phyloP scores from a whole-genome alignment of 2,113 vertebrate genomes.

The Ploceus nigricollis region DNA sequence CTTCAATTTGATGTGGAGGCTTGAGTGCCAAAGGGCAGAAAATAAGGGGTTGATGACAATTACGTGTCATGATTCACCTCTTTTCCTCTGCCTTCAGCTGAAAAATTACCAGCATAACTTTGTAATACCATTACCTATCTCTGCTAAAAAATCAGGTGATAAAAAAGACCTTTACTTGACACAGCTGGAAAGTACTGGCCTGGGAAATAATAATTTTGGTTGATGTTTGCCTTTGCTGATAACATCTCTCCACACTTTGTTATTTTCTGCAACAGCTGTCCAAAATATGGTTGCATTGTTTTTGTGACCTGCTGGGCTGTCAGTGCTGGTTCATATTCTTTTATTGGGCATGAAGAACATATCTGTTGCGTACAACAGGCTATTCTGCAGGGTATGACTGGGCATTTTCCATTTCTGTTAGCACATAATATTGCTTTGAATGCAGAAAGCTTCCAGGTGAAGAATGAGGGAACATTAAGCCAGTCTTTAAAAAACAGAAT shows the following conservation, averaged over 20 bases:
- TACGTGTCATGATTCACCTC: neutral
- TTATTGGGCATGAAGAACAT: slow-evolving; percentile 27
- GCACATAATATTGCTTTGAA: neutral
- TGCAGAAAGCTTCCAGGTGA: neutral
- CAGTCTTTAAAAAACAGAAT: neutral
- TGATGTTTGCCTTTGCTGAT: slow-evolving; percentile 37
- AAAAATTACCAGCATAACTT: neutral
- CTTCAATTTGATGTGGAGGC: neutral
- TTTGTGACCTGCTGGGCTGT: slow-evolving; percentile 27
- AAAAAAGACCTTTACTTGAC: neutral
- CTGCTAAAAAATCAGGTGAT: neutral
- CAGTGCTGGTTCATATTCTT: neutral
- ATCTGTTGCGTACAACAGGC: neutral
- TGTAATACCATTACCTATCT: neutral
- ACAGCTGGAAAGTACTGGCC: neutral
- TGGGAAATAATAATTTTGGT: neutral
- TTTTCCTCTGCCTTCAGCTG: neutral
- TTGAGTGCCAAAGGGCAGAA: neutral
- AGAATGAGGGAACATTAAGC: neutral
- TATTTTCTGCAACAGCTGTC: slow-evolving; percentile 43
- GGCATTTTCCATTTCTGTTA: neutral
- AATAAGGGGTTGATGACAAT: neutral
- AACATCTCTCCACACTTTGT: neutral
- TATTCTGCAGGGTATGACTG: neutral
- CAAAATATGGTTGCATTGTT: neutral